Base-by-base conservation (phyloP, 2,797 vertebrate genomes). In the Pterois miles region DNA sequence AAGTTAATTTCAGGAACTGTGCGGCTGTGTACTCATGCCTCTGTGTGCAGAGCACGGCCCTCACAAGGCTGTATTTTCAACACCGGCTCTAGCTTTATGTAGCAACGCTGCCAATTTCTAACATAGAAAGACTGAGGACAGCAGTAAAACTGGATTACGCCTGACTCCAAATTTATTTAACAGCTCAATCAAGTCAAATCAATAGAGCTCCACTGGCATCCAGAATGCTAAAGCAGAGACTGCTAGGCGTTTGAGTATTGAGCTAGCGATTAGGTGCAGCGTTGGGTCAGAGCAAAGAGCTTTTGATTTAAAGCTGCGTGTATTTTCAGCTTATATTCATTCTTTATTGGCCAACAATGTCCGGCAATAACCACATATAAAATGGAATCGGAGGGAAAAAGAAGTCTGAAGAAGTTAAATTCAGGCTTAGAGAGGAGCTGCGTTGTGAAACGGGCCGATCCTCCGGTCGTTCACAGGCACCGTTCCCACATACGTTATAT, bases 151-250 rank as follows among this genome's bases (percentile, higher is more conserved):
- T 85, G 78, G 78, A 88, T 86, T 74, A 84, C 7, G 50, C 70
- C 84, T 59, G 65, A 86, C 67, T 87, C 77, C 29, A 83, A 87
- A 92, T 89, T 79, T 83, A 93, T 88, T 91, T 89, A 91, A 92
- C 88, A 85, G 86, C 85, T 90, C 87, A 89, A 88, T 91, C 86
- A 84, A 89, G 83, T 80, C 79, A 75, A 89, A 91, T 90, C 91
- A 88, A 91, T 89, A 83, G n/a, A 75, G 76, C 70, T n/a, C 46
- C 52, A 6, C 68, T 56, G 77, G 73, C 69, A 46, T 60, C 22
- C 74, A 52, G 88, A 88, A 90, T 89, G 74, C 68, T 74, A 80
- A 87, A 82, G 71, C 65, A 18, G 73, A 64, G 18, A 53, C 56
- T 10, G 72, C 0, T 16, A 80, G 54, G 60, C 2, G 14, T 71